These are phyloP conservation scores for Phaethon lepturus DNA, from an alignment of 2,113 vertebrate species.

Conservation along the genomic window DNA sequence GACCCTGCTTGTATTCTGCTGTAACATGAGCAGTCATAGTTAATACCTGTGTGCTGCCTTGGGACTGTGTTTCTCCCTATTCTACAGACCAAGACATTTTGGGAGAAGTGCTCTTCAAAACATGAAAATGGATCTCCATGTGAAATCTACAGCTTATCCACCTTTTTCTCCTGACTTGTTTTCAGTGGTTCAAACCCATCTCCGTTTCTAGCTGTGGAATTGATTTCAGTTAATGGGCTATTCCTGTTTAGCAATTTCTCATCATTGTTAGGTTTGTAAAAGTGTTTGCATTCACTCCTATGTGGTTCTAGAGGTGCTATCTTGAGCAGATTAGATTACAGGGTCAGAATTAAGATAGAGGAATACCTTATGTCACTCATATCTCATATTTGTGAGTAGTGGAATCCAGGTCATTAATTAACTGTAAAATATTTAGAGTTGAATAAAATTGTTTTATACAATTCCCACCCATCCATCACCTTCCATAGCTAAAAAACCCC, in stretches of 20 bases:
- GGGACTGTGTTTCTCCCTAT: neutral
- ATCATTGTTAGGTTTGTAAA: neutral
- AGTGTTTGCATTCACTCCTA: neutral
- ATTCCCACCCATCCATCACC: neutral
- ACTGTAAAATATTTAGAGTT: neutral
- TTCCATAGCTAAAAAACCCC: neutral
- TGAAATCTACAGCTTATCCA: neutral
- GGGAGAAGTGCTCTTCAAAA: neutral
- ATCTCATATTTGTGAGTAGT: neutral
- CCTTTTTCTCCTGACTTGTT: neutral
- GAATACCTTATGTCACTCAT: neutral
- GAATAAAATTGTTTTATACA: neutral
- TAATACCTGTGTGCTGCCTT: neutral
- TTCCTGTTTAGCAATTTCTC: neutral
- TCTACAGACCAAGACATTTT: neutral
- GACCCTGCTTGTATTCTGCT: neutral
- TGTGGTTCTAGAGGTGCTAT: neutral
- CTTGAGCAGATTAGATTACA: neutral
- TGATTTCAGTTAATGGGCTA: neutral
- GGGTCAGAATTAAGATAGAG: neutral
- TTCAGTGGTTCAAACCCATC: neutral
- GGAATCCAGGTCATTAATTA: neutral
- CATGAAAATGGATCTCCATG: neutral
- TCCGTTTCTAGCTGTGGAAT: neutral
- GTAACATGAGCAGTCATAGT: neutral